Percentiles rank a stretch among this genome's conserved stretches.
phyloP scores from a whole-genome alignment of 1,140 invertebrate genomes.

The Nomia melanderi region DNA sequence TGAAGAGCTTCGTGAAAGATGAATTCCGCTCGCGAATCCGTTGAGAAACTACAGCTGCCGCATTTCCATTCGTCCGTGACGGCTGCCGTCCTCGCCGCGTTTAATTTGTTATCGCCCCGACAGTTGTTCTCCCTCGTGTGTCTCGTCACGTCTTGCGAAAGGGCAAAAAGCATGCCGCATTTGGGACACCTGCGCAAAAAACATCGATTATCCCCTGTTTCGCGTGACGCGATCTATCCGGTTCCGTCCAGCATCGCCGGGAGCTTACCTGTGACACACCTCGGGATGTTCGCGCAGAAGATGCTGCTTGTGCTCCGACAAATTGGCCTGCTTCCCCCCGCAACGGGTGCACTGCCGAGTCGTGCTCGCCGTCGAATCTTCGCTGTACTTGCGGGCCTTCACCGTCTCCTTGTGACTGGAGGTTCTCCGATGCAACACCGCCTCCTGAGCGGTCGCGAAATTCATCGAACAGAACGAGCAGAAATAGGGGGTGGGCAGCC shows the following conservation, averaged over 20 bases:
- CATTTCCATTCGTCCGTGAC: constrained; percentile 72
- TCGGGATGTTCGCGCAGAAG: constrained; percentile 84
- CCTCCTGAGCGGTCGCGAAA: constrained; percentile 84
- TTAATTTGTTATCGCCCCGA: constrained; percentile 2
- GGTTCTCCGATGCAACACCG: constrained; percentile 85
- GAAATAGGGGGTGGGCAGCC: constrained; percentile 78
- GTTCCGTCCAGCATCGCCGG: not conserved
- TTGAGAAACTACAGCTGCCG: constrained; percentile 77
- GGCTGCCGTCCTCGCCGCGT: not conserved
- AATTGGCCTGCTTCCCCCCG: constrained; percentile 77
- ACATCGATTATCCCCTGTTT: too few species aligned
- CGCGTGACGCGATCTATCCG: too few species aligned
- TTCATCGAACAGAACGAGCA: constrained; percentile 86
- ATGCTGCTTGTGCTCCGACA: constrained; percentile 85
- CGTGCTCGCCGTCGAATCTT: constrained; percentile 15
- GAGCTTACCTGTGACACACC: constrained; percentile 79
- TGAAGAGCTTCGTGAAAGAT: constrained; percentile 86
- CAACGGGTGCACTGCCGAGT: constrained; percentile 84
- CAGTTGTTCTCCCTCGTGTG: constrained; percentile 81
- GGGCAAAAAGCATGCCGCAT: constrained; percentile 85
- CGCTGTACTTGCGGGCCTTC: constrained; percentile 73
- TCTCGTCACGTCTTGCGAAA: constrained; percentile 87
- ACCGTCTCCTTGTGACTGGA: constrained; percentile 83
- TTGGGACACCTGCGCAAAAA: constrained; percentile 82
- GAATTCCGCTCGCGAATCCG: constrained; percentile 82